A percentile compares a stretch with the other conserved stretches of the same genome.
These are phyloP conservation scores for Dolichomitus sp. DNA, from an alignment of 2,888 invertebrate species.

Conservation along the genomic window DNA sequence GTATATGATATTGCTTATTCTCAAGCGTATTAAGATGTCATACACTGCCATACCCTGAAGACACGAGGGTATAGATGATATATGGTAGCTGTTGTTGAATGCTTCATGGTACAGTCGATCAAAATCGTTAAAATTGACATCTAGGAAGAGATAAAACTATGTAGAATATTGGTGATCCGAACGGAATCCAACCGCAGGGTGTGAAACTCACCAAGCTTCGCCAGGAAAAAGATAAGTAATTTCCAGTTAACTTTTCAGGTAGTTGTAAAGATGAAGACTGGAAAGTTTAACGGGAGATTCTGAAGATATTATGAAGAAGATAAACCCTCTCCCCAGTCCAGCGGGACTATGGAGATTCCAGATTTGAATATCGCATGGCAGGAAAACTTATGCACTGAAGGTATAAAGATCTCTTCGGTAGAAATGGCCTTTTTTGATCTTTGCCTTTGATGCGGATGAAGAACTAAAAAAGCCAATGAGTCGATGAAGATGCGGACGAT, in stretches of 20 bases:
- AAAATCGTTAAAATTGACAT: constrained; percentile 5
- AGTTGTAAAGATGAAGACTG: not conserved
- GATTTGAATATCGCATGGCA: constrained; percentile 10
- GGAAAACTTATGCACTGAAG: constrained; percentile 15
- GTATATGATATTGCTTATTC: not conserved
- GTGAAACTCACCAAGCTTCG: not conserved
- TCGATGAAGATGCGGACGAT: constrained; percentile 15
- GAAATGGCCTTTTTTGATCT: not conserved
- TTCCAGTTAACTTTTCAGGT: not conserved
- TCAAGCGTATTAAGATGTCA: not conserved
- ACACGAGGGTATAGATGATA: not conserved
- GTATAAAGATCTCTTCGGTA: not conserved
- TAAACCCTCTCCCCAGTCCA: not conserved
- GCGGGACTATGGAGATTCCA: constrained; percentile 10
- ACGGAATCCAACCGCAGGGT: not conserved
- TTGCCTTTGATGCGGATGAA: not conserved
- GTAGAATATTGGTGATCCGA: not conserved
- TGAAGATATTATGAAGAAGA: not conserved
- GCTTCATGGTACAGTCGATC: not conserved
- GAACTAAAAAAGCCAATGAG: not conserved
- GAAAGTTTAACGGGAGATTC: not conserved
- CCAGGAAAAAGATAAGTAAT: too few relatives aligned
- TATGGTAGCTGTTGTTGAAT: not conserved
- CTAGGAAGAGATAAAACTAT: not conserved
- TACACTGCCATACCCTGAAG: not conserved